A percentile compares a stretch with the other conserved stretches of the same genome.
Conservation (phyloP, 2,888 invertebrate species). For the Conops quadrifasciatus region DNA sequence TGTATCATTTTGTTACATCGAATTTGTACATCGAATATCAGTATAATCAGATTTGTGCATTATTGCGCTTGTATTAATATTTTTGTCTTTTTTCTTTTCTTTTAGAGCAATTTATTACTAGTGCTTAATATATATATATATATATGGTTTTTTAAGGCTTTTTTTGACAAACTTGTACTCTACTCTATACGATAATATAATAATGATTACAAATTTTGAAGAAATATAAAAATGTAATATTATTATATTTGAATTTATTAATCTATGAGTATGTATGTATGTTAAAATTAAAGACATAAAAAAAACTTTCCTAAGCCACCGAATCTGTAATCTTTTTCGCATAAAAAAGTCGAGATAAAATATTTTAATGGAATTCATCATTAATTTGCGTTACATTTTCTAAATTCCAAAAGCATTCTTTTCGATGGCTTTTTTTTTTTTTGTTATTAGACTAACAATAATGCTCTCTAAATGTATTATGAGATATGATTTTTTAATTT, state of each 20-base stretch:
- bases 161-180: background rate
- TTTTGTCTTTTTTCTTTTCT: slow-evolving; percentile 23
- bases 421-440: too few relatives aligned
- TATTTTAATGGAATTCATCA: too few relatives aligned
- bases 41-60: too few relatives aligned
- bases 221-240: slow-evolving; percentile 26
- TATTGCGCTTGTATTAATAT: too few relatives aligned
- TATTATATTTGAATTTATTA: slow-evolving; percentile 9
- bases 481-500: too few relatives aligned
- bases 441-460: too few relatives aligned
- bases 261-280: background rate
- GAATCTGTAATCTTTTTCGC: too few relatives aligned
- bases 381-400: background rate
- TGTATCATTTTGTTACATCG: slow-evolving; percentile 17
- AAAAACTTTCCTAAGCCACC: too few relatives aligned
- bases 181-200: slow-evolving; percentile 16
- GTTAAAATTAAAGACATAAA: slow-evolving; percentile 1
- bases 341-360: too few relatives aligned
- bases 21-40: slow-evolving; percentile 32
- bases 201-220: slow-evolving; percentile 19
- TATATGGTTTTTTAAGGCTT: slow-evolving; percentile 23
- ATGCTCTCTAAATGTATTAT: too few relatives aligned
- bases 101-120: slow-evolving; percentile 23
- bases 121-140: slow-evolving; percentile 28
- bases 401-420: background rate